Evolutionary conservation across 1,140 invertebrate species (phyloP).

Genomic region (Oedothorax gibbosus): DNA sequence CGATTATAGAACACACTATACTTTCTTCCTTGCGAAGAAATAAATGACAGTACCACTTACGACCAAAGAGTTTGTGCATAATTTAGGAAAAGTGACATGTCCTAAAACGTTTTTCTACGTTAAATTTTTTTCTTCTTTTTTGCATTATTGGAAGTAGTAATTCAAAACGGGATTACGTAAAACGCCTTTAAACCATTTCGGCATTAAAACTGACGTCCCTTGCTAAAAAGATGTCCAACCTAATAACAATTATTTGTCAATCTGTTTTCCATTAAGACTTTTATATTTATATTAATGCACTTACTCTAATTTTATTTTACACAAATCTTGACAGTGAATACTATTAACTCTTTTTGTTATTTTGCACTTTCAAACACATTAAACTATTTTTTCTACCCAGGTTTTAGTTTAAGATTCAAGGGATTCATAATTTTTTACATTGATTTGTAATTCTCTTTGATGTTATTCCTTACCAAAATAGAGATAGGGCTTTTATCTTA

Average conservation of each 20-base stretch:
- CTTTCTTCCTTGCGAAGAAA: slow-evolving; percentile 1
- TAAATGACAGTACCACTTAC: not conserved
- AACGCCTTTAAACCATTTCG: slow-evolving; percentile 34
- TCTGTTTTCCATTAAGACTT: slow-evolving; percentile 41
- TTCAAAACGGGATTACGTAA: slow-evolving; percentile 43
- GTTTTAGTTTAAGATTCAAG: too few relatives aligned
- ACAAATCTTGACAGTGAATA: not conserved
- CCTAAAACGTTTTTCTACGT: slow-evolving; percentile 2
- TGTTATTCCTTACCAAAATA: too few relatives aligned
- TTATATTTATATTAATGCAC: not conserved
- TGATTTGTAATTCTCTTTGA: too few relatives aligned
- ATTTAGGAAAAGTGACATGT: slow-evolving; percentile 24
- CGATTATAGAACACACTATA: slow-evolving; percentile 6
- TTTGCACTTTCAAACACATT: too few relatives aligned
- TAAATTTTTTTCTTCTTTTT: not conserved
- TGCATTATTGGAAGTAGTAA: slow-evolving; percentile 12
- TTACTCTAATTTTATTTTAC: not conserved
- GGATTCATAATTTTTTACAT: too few relatives aligned
- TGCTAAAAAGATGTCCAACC: not conserved
- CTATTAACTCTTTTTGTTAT: too few relatives aligned
- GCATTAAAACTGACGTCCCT: slow-evolving; percentile 44
- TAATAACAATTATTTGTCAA: slow-evolving; percentile 57
- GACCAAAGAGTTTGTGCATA: slow-evolving; percentile 19
- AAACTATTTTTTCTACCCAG: too few relatives aligned
- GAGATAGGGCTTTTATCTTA: not conserved